Conservation (phyloP, 2,113 vertebrate genomes). For the Gymnarchus niloticus region DNA sequence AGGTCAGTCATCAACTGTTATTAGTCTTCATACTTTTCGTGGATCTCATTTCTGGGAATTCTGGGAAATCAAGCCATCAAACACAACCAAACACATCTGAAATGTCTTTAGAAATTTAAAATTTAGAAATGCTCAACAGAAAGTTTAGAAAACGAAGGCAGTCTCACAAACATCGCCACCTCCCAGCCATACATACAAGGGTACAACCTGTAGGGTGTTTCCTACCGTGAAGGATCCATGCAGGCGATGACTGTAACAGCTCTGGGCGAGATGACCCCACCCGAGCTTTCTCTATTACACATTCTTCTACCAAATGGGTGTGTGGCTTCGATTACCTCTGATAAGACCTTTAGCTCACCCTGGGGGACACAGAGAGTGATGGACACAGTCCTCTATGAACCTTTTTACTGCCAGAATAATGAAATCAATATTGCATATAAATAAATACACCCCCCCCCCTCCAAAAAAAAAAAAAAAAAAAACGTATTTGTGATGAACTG, state of each 20-base stretch:
- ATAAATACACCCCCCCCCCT: constrained; percentile 41
- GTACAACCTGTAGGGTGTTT: background rate
- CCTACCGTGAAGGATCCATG: background rate
- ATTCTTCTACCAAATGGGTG: constrained; percentile 63
- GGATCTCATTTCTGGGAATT: background rate
- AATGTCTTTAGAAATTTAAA: too few relatives aligned
- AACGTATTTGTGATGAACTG: constrained; percentile 47
- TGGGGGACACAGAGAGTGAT: constrained; percentile 43
- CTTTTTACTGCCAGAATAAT: constrained; percentile 53
- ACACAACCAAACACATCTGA: too few relatives aligned
- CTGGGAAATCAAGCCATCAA: background rate
- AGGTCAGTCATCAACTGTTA: background rate
- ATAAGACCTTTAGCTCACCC: constrained; percentile 36
- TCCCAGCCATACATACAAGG: background rate
- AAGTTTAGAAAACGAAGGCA: too few relatives aligned
- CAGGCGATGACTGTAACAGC: background rate
- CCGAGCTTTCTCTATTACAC: constrained; percentile 63
- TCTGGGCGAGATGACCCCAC: constrained; percentile 47
- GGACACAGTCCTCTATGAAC: constrained; percentile 43
- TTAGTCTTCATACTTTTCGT: too few relatives aligned
- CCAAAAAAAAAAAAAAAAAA: too few relatives aligned
- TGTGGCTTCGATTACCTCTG: constrained; percentile 74
- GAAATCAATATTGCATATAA: constrained; percentile 53
- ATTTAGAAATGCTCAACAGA: too few relatives aligned
- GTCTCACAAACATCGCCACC: background rate